Percentiles rank a stretch among this genome's conserved stretches.
These are phyloP conservation scores for Callyntrura guangdongensis DNA, from an alignment of 2,888 invertebrate species.

Conservation along the genomic window DNA sequence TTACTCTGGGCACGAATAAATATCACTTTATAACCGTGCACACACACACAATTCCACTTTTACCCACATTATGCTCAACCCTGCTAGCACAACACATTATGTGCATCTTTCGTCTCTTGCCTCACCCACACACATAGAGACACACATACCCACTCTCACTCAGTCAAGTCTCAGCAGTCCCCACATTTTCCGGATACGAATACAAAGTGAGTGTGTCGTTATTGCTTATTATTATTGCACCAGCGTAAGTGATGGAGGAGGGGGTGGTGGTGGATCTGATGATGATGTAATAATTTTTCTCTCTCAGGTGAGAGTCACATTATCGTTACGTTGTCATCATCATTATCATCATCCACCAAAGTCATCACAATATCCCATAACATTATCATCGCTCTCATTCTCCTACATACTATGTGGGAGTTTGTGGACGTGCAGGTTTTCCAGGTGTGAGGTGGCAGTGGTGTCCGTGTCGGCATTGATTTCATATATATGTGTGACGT, in stretches of 20 bases:
- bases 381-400: background rate
- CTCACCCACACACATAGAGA: background rate
- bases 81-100: background rate
- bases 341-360: constrained; percentile 28
- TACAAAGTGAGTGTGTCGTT: background rate
- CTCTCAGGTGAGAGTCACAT: constrained; percentile 51
- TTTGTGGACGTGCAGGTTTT: background rate
- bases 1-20: constrained; percentile 74
- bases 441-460: constrained; percentile 48
- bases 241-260: background rate
- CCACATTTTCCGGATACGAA: background rate
- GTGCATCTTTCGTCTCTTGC: background rate
- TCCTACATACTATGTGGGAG: background rate
- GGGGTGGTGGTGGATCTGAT: background rate
- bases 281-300: constrained; percentile 55
- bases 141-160: background rate
- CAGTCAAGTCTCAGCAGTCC: constrained; percentile 20
- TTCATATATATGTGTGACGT: constrained; percentile 31
- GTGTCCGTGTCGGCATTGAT: constrained; percentile 44
- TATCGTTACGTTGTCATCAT: background rate
- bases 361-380: constrained; percentile 29
- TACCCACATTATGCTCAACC: background rate
- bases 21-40: constrained; percentile 54
- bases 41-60: constrained; percentile 18
- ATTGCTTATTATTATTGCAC: constrained; percentile 25